These are phyloP conservation scores for Lathamus discolor DNA, from an alignment of 2,113 vertebrate genomes.

Conservation along the genomic window DNA sequence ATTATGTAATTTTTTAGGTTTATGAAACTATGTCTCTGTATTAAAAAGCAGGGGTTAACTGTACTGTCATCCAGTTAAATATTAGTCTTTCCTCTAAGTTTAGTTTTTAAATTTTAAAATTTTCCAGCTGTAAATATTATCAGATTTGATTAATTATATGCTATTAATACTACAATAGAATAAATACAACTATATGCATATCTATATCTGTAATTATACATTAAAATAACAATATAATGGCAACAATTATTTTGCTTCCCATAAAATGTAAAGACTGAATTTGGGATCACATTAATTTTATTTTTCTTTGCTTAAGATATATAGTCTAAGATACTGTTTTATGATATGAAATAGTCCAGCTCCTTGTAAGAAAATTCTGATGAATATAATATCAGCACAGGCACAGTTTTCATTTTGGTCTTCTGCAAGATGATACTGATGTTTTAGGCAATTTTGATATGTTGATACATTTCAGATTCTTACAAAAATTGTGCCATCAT, in stretches of 20 bases:
- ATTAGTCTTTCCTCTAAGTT: not conserved
- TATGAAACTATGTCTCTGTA: not conserved
- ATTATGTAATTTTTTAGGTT: not conserved
- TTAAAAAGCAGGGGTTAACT: not conserved
- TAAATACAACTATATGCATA: not conserved
- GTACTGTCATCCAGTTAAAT: not conserved
- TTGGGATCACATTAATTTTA: not conserved
- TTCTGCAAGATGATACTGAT: not conserved
- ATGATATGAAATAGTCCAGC: not conserved
- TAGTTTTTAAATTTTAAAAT: not conserved
- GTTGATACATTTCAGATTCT: not conserved
- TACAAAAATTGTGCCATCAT: not conserved
- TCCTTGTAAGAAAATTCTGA: not conserved
- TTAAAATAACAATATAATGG: not conserved
- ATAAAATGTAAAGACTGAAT: not conserved
- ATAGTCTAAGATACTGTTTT: accelerated
- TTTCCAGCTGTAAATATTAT: not conserved
- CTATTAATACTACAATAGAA: not conserved
- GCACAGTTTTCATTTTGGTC: not conserved
- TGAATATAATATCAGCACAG: not conserved
- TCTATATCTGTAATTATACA: not conserved
- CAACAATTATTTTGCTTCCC: not conserved
- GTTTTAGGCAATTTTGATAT: not conserved
- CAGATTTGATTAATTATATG: not conserved
- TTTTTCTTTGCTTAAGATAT: not conserved